A percentile compares a stretch with the other conserved stretches of the same genome.
These are phyloP conservation scores for Trichechus manatus DNA, from an alignment of 2,113 vertebrate species.

Conservation along the genomic window DNA sequence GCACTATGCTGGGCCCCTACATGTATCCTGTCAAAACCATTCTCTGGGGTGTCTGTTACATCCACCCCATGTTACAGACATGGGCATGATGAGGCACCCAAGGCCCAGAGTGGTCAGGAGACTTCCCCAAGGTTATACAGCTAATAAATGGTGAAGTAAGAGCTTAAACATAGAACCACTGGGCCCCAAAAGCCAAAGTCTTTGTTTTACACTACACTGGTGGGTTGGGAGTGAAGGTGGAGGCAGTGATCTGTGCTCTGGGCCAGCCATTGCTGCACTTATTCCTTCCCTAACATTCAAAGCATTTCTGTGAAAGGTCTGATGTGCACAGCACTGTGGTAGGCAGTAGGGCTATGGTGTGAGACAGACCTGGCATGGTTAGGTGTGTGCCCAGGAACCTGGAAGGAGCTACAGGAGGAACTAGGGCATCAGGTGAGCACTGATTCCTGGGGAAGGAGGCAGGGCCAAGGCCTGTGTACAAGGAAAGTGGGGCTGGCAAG, in stretches of 20 bases:
- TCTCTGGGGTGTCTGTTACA: background rate
- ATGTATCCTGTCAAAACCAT: background rate
- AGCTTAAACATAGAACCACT: background rate
- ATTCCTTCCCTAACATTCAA: background rate
- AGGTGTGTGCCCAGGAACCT: background rate
- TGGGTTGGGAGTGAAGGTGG: background rate
- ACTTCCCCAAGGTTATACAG: background rate
- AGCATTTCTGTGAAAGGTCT: background rate
- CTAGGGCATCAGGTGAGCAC: conserved; percentile 44
- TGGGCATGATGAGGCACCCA: background rate
- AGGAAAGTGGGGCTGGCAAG: background rate
- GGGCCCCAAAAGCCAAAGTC: background rate
- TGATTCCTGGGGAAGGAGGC: background rate
- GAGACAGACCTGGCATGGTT: background rate
- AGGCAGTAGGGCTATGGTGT: background rate
- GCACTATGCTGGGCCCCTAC: background rate
- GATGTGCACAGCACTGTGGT: background rate
- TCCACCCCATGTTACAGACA: background rate
- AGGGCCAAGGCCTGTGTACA: rapidly evolving
- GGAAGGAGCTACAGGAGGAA: background rate
- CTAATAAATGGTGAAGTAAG: background rate
- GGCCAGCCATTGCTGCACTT: background rate
- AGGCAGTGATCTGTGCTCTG: background rate
- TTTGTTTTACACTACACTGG: background rate
- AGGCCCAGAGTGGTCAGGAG: background rate